Base-by-base conservation (phyloP, 2,888 invertebrate genomes). In the Drosophila mercatorum region DNA sequence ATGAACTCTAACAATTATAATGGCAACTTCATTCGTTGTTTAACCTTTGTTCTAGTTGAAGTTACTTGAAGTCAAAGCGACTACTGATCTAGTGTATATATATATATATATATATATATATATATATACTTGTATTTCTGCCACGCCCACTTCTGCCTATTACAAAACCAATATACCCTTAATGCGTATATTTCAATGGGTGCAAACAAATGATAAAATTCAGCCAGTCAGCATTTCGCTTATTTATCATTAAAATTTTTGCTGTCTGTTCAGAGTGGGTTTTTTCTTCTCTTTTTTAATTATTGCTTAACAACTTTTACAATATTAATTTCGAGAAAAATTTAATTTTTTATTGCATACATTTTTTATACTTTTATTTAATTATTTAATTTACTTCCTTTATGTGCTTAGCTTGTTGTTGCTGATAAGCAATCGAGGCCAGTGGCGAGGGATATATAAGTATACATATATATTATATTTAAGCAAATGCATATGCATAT, bases 401-500 rank as follows among this genome's bases (percentile, higher is more conserved):
- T 31, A 22, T 41, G 49, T n/a, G 28, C 0, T 22, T 12, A 34
- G 26, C 4, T 49, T 41, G 53, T 14, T 14, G 17, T 22, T 51
- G 17, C 31, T 22, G 71, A 75, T 71, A 71, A 70, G 65, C 26
- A 59, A 59, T 57, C 12, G 43, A 22, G 52, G 34, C 1, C 67
- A 41, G 5, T 5, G 12, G 38, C 14, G 10, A 22, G 6, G 0
- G n/a, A 14, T 22, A 26, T 40, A 22, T 10, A 4, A 10, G 1
- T 38, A 40, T 36, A 22, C 43, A 22, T 40, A 14, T 22, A 11
- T 43, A 38, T 47, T 38, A 40, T 41, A 38, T 12, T 5, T 44
- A 12, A 36, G 43, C 12, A 22, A 43, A 43, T 22, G 6, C 31
- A 44, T 14, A 56, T 53, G 38, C 26, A 53, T 26, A 55, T 40